These are phyloP conservation scores for Sula dactylatra DNA, from an alignment of 2,113 vertebrate genomes.

Conservation along the genomic window DNA sequence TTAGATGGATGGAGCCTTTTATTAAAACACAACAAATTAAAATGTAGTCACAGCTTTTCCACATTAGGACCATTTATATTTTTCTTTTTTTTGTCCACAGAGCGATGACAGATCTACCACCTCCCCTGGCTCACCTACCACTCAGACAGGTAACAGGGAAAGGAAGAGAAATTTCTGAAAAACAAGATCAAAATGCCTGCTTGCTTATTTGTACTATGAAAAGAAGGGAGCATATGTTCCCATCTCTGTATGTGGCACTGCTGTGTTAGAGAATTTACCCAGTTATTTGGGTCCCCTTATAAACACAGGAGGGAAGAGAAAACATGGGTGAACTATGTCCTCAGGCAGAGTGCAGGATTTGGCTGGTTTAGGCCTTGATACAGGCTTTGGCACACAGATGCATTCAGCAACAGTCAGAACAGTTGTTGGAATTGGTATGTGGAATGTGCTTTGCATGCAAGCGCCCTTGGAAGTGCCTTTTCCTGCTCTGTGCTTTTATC, in stretches of 20 bases:
- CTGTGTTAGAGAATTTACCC: not conserved
- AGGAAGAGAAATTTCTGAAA: not conserved
- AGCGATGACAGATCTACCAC: slow-evolving; percentile 84
- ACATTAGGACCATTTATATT: not conserved
- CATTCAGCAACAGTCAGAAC: slow-evolving; percentile 5
- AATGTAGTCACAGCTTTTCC: not conserved
- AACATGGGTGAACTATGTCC: not conserved
- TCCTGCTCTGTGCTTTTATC: slow-evolving; percentile 43
- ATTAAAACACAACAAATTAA: not conserved
- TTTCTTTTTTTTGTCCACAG: slow-evolving; percentile 70
- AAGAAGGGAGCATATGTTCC: not conserved
- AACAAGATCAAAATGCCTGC: not conserved
- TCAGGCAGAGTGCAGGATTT: not conserved
- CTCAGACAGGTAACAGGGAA: slow-evolving; percentile 81
- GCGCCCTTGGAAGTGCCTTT: not conserved
- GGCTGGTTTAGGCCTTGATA: not conserved
- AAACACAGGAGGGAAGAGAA: not conserved
- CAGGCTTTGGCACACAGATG: slow-evolving; percentile 3
- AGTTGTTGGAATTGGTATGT: slow-evolving; percentile 28
- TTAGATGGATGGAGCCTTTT: not conserved
- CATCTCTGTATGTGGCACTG: not conserved
- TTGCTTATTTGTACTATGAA: not conserved
- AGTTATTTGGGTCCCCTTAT: not conserved
- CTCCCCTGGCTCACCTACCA: slow-evolving; percentile 68
- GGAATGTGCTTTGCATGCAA: slow-evolving; percentile 42